phyloP scores from a whole-genome alignment of 2,113 vertebrate genomes.

The Microcebus jonahi region DNA sequence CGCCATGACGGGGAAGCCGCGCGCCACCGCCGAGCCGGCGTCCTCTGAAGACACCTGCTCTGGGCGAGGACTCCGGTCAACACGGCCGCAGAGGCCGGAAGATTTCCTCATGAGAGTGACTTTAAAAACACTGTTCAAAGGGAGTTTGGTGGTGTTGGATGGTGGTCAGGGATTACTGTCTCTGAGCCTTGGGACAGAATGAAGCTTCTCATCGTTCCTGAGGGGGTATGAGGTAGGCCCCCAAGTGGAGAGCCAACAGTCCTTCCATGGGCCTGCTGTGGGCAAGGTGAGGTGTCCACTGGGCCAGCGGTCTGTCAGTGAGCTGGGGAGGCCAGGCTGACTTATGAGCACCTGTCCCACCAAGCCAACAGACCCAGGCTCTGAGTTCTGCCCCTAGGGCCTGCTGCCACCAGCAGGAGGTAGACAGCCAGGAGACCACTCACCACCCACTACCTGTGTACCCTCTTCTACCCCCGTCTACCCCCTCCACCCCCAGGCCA shows the following conservation, averaged over 20 bases:
- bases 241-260: neutral
- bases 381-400: neutral
- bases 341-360: neutral
- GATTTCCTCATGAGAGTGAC: neutral
- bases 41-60: conserved; percentile 93
- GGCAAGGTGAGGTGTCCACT: neutral
- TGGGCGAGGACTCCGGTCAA: conserved; percentile 80
- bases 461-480: neutral
- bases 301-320: too few relatives aligned
- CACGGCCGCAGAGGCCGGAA: conserved; percentile 57
- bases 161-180: neutral
- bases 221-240: neutral
- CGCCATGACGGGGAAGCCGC: conserved; percentile 97
- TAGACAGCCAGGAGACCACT: neutral
- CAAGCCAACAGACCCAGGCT: neutral
- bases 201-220: neutral
- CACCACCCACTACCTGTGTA: neutral
- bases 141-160: neutral
- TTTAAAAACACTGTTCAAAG: neutral
- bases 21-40: conserved; percentile 90
- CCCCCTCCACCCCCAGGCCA: neutral
- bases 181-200: neutral
- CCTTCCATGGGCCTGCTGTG: neutral
- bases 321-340: neutral
- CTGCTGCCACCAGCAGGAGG: neutral